Evolutionary conservation across 1,140 invertebrate genomes (phyloP).

Genomic region (Trypoxylus dichotomus): DNA sequence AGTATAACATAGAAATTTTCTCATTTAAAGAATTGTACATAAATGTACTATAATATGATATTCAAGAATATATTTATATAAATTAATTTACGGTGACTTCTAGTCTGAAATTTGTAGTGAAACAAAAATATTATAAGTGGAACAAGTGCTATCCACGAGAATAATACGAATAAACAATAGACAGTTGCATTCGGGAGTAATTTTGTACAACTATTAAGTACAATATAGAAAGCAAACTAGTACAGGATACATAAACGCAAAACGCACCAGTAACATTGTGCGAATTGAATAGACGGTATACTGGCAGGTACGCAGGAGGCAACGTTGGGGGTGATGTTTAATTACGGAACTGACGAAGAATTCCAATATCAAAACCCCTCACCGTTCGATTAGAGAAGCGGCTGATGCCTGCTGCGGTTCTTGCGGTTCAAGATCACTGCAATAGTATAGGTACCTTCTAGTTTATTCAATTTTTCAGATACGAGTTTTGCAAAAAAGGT

Average conservation of each 20-base stretch:
- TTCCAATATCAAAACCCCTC: conserved; percentile 44
- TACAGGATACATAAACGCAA: not conserved
- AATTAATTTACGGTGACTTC: too few relatives aligned
- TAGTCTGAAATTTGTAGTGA: too few relatives aligned
- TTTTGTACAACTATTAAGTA: not conserved
- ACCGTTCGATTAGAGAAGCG: conserved; percentile 1
- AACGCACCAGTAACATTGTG: not conserved
- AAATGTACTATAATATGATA: too few relatives aligned
- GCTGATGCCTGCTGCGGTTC: conserved; percentile 15
- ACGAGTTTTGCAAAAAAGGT: not conserved
- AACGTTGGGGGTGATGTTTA: conserved; percentile 45
- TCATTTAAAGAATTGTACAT: too few relatives aligned
- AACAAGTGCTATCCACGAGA: too few relatives aligned
- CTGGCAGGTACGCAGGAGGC: conserved; percentile 11
- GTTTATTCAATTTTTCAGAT: not conserved
- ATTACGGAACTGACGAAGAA: conserved; percentile 45
- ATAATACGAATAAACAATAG: too few relatives aligned
- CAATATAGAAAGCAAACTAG: not conserved
- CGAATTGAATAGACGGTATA: not conserved
- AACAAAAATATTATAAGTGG: too few relatives aligned
- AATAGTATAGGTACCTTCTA: not conserved
- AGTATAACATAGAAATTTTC: too few relatives aligned
- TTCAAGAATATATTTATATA: too few relatives aligned
- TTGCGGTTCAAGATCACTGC: not conserved
- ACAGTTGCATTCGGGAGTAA: too few relatives aligned